Evolutionary conservation across 2,797 vertebrate genomes (phyloP), one percentile per base, ranked within the genome.

Genomic region (Picus viridis): DNA sequence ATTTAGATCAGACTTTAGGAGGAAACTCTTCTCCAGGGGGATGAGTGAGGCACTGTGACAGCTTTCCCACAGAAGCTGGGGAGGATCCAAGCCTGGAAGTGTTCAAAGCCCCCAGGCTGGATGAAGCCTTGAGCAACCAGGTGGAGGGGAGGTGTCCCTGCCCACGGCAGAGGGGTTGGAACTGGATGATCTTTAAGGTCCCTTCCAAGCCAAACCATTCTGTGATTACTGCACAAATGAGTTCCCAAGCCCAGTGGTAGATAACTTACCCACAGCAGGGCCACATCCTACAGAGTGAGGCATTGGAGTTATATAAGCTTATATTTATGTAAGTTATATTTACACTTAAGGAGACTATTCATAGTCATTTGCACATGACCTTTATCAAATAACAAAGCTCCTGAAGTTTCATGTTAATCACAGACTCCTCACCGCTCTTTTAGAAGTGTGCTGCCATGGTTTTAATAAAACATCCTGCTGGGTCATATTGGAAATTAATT

Each of bases 401-500:
- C 41, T 32, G 10, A 86, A 56, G 36, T 63, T 81, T 51, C 43
- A 61, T 2, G 12, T 36, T 85, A 41, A 61, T 77, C 45, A 67
- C 49, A 83, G 45, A 49, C 30, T 51, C 45, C 16, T 90, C 26
- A n/a, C 22, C 34, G 30, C 23, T 78, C 36, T 94, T 88, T 10
- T 10, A 14, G 12, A 89, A 61, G 45, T 20, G 76, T 14, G 24
- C 22, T 47, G 68, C 12, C 26, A 12, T 65, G 70, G 70, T 88
- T 92, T 91, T 93, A 93, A 82, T 86, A 92, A 83, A 89, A 86
- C 10, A 79, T 56, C 78, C 26, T 41, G 43, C 67, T 59, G 81
- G 45, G 57, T 79, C 64, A 83, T 89, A 91, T 59, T 86, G 62
- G n/a, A 93, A 96, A 92, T 94, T 16, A 90, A 95, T 93, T 95